Base-by-base conservation (phyloP, 2,888 invertebrate genomes). In the Ormia ochracea region DNA sequence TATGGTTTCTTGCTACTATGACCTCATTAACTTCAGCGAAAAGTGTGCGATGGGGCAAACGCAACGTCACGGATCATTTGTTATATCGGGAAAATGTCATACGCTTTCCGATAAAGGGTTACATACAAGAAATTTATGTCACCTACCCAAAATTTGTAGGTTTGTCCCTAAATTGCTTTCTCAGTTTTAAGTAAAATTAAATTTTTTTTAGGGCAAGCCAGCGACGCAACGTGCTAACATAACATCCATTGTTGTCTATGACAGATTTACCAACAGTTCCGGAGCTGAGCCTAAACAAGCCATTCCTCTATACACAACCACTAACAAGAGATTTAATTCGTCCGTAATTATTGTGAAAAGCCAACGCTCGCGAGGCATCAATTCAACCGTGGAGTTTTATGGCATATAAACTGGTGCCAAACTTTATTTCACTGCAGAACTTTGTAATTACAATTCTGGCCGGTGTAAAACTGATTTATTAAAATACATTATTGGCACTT, bases 371-470 rank as follows among this genome's bases (percentile, higher is more conserved):
- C 69, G 58, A 0, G 87, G 87, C n/a, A 48, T 87, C 4, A 81
- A 87, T 82, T 84, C 87, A 7, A 87, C 86, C 36, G 78, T 87
- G 3, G 86, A 86, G 79, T 65, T 82, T 69, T 82, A 82, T 78
- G 79, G 81, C 50, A 75, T 63, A 43, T 66, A 68, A 54, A 70
- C 41, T 17, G 28, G 21, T 28, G 31, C 33, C 4, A 19, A 50
- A 50, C 9, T 50, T 36, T 17, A 23, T 23, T 10, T 38, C 9
- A 28, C 4, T 28, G 28, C 28, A 28, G 28, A 28, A 28, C 6
- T n/a, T n/a, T n/a, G n/a, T n/a, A n/a, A n/a, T n/a, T n/a, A n/a
- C n/a, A n/a, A n/a, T n/a, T n/a, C n/a, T n/a, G n/a, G n/a, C n/a
- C n/a, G n/a, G n/a, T n/a, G n/a, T n/a, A n/a, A n/a, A n/a, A n/a